A percentile compares a stretch with the other conserved stretches of the same genome.
These are phyloP conservation scores for Istiophorus platypterus DNA, from an alignment of 2,113 vertebrate genomes.

Conservation along the genomic window DNA sequence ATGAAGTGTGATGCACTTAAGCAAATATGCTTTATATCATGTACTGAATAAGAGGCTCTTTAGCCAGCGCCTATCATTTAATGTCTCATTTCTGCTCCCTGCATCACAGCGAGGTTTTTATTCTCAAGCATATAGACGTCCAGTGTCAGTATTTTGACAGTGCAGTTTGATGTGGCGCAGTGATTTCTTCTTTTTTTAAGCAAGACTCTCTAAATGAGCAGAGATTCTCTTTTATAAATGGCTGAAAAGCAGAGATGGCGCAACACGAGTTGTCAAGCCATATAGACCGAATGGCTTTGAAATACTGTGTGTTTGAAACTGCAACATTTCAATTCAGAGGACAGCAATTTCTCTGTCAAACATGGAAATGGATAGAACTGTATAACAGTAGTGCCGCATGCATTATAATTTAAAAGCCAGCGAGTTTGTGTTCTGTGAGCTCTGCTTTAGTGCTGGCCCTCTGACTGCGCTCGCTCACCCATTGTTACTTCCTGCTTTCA, in stretches of 20 bases:
- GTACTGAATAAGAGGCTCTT: conserved; percentile 24
- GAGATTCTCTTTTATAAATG: conserved; percentile 51
- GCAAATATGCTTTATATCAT: conserved; percentile 41
- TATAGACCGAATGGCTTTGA: conserved; percentile 65
- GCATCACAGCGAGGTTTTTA: conserved; percentile 35
- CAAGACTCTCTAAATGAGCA: conserved; percentile 57
- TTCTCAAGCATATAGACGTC: conserved; percentile 51
- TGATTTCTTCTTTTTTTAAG: conserved; percentile 30
- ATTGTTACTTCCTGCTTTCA: conserved; percentile 47
- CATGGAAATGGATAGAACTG: conserved; percentile 44
- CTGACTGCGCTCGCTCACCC: conserved; percentile 65
- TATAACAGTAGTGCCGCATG: conserved; percentile 40
- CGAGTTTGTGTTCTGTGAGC: conserved; percentile 47
- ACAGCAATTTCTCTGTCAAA: conserved; percentile 61
- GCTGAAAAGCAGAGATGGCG: conserved; percentile 66
- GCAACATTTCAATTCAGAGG: conserved; percentile 61
- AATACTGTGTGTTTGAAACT: conserved; percentile 62
- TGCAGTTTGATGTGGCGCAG: conserved; percentile 48
- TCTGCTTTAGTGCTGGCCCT: conserved; percentile 52
- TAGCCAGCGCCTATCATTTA: conserved; percentile 34
- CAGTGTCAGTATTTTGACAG: conserved; percentile 68
- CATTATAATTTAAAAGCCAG: conserved; percentile 57
- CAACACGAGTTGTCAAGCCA: conserved; percentile 59
- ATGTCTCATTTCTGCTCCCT: conserved; percentile 47
- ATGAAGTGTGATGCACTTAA: conserved; percentile 19